These are phyloP conservation scores for Pardosa pseudoannulata DNA, from an alignment of 2,888 invertebrate species.

Conservation along the genomic window DNA sequence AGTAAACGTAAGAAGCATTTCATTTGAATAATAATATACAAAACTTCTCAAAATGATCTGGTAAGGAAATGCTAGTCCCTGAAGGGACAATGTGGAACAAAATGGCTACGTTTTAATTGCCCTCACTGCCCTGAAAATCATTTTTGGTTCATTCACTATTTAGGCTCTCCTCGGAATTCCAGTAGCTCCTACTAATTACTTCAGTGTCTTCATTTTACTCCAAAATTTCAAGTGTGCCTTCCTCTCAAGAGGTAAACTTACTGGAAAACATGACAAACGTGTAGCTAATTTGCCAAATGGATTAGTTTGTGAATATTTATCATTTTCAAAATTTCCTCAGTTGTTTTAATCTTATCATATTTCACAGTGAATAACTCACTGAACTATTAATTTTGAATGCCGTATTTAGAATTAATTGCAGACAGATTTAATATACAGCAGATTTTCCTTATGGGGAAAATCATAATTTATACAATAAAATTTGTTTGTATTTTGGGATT, in stretches of 20 bases:
- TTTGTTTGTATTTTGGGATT: too few species aligned
- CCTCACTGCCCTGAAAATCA: not conserved
- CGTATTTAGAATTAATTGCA: too few species aligned
- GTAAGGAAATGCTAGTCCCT: too few species aligned
- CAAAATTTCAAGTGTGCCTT: not conserved
- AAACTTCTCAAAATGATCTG: too few species aligned
- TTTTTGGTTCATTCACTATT: conserved; percentile 18
- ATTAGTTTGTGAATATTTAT: not conserved
- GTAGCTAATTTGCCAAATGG: not conserved
- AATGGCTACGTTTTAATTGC: not conserved
- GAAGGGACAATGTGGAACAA: too few species aligned
- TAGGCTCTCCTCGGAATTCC: not conserved
- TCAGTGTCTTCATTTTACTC: not conserved
- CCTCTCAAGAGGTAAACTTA: not conserved
- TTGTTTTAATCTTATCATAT: not conserved
- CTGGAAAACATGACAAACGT: not conserved
- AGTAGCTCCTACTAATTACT: not conserved
- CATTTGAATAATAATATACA: too few species aligned
- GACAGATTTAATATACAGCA: too few species aligned
- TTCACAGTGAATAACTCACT: too few species aligned
- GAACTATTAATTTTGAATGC: too few species aligned
- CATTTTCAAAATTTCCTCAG: not conserved
- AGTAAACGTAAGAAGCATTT: too few species aligned
- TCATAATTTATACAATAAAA: too few species aligned
- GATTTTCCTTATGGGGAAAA: too few species aligned